Evolutionary conservation across 2,797 vertebrate genomes (phyloP), one percentile per base, ranked within the genome.

Genomic region (Thunnus albacares): DNA sequence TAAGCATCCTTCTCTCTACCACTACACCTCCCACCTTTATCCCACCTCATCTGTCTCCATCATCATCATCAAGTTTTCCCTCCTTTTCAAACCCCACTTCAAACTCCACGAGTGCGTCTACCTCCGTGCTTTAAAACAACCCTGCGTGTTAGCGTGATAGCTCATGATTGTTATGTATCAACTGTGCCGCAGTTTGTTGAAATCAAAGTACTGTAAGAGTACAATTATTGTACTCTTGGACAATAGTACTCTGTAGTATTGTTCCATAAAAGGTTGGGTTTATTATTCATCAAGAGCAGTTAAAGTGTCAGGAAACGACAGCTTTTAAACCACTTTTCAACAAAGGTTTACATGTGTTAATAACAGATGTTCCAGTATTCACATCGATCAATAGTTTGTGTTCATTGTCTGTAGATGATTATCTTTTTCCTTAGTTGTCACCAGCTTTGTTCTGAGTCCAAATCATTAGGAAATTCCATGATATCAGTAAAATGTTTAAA

Each of bases 1-100:
- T 8, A 6, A 62, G 35, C 8, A 20, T 60, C 68, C 22, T 6
- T 64, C 79, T 64, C 22, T 68, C 24, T 70, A 6, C 51, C 41
- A 4, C 65, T n/a, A 12, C 41, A 28, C 35, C 49, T 74, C 60
- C 66, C 65, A 52, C 74, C 81, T 58, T 53, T 65, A 47, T 53
- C 60, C 72, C 64, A 17, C 1, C 20, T 68, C 60, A 61, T 65
- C 59, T 3, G 51, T 76, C 61, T 75, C 61, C 70, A 78, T 61
- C 49, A 3, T 28, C 53, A 30, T 79, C 47, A 75, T 53, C 58
- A 75, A 22, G 66, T 65, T 63, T 63, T 22, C 35, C 38, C 13
- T 20, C 64, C 2, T 3, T 62, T 35, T 26, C 10, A 5, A 41
- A 62, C 28, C 24, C 47, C n/a, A 4, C 38, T 68, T 51, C 9